Base-by-base conservation (phyloP, 23 tunicate species). In the Botrylloides violaceus region DNA sequence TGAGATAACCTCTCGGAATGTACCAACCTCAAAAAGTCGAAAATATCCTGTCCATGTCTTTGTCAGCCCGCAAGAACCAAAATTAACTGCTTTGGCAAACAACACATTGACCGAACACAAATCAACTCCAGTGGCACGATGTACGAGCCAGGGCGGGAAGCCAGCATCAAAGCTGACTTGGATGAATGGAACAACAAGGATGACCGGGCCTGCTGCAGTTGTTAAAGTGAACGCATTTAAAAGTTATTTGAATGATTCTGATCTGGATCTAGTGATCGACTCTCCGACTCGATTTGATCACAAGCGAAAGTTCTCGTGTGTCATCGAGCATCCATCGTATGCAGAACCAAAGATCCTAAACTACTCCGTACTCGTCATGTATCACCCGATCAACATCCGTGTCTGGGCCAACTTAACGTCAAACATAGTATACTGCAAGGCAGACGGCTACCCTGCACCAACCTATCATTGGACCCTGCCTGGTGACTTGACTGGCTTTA, bases 251-350 rank as follows among this genome's bases (percentile, higher is more conserved):
- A 33, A 58, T 34, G 96, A 88, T 36, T 49, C 59, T 19, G 55
- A 59, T 25, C 66, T 77, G 5, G 85, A 81, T 49, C 73, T 88
- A 1, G 62, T 62, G 23, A 38, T 88, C 4, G 36, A 49, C 3
- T 53, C 81, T 39, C 86, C 88, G 34, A 88, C 96, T 31, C 64
- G 96, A 59, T 88, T 76, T 57, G 96, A 88, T 38, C 96, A 88
- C 72, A 53, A 72, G 2, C 80, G 96, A 25, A 61, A 32, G 3
- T 88, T 88, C 38, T 38, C 70, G 22, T 88, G 96, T 36, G n/a
- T 71, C 2, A 58, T 88, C 49, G 80, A 78, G 2, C 96, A 88
- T 36, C 88, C 87, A 5, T 72, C 96, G 1, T 88, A 88, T 58
- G 86, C 76, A 34, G 66, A 25, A 4, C 29, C 49, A 0, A 88